These are phyloP conservation scores for Pristis pectinata DNA, from an alignment of 2,797 vertebrate species.

Conservation along the genomic window DNA sequence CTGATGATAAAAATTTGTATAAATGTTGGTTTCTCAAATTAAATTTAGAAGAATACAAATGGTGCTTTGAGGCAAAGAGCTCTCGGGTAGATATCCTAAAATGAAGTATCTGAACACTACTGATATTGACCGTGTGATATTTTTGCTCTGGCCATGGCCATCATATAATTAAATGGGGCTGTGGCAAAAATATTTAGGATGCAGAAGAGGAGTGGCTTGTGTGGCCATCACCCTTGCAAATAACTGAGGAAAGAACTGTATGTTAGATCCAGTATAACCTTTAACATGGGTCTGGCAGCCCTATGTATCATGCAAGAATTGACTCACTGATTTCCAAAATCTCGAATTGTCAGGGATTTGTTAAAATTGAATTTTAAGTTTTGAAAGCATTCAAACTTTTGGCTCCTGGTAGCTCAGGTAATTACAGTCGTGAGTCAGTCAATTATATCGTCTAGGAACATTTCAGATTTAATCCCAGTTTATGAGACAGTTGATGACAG, in stretches of 20 bases:
- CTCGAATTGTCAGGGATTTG: neutral
- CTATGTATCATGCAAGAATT: neutral
- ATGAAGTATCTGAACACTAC: neutral
- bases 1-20: neutral
- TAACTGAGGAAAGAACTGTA: neutral
- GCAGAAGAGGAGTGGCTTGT: neutral
- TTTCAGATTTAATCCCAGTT: neutral
- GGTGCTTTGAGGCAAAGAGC: neutral
- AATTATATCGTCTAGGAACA: neutral
- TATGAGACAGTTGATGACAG: neutral
- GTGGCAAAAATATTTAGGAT: neutral
- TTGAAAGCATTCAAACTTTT: neutral
- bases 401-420: neutral
- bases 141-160: neutral
- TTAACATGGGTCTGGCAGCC: neutral
- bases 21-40: neutral
- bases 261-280: neutral
- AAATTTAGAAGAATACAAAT: neutral
- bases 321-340: neutral
- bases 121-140: neutral
- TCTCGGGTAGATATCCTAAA: neutral
- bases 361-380: neutral
- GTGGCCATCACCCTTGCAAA: neutral
- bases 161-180: neutral
- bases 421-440: neutral